phyloP scores from a whole-genome alignment of 2,888 invertebrate species.

The Melitaea athalia region DNA sequence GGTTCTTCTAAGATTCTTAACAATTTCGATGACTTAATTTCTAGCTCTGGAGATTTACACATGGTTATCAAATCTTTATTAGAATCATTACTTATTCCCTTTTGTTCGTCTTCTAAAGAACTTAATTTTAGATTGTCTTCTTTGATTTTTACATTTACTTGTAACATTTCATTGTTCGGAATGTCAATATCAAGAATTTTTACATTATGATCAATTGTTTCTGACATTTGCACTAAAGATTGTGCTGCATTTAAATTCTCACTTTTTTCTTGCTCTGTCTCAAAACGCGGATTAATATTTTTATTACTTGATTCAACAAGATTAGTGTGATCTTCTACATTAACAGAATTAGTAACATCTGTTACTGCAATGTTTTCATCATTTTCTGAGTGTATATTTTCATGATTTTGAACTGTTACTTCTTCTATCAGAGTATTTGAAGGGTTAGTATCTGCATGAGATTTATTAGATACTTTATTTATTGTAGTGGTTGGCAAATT shows the following conservation, averaged over 20 bases:
- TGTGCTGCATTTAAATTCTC: constrained; percentile 78
- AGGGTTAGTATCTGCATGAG: constrained; percentile 40
- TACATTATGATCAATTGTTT: constrained; percentile 68
- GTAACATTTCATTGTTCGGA: constrained; percentile 49
- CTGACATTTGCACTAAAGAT: constrained; percentile 78
- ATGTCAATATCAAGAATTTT: constrained; percentile 54
- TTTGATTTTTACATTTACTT: constrained; percentile 21
- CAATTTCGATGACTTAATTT: constrained; percentile 78
- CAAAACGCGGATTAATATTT: constrained; percentile 57
- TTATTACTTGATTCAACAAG: constrained; percentile 42
- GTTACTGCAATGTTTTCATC: neutral
- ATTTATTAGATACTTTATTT: constrained; percentile 52
- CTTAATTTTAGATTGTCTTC: constrained; percentile 29
- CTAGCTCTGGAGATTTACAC: constrained; percentile 56
- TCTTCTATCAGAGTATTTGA: constrained; percentile 14
- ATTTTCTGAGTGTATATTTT: constrained; percentile 16
- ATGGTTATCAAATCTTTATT: constrained; percentile 50
- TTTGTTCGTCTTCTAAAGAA: constrained; percentile 47
- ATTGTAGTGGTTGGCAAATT: constrained; percentile 72
- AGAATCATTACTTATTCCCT: constrained; percentile 52
- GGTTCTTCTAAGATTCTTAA: constrained; percentile 82
- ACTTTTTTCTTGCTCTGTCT: constrained; percentile 74
- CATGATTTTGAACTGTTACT: constrained; percentile 10
- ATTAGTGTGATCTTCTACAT: constrained; percentile 17
- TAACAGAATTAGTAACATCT: constrained; percentile 10